Conservation (phyloP, 1,140 invertebrate genomes). For the Drosophila parabipectinata region DNA sequence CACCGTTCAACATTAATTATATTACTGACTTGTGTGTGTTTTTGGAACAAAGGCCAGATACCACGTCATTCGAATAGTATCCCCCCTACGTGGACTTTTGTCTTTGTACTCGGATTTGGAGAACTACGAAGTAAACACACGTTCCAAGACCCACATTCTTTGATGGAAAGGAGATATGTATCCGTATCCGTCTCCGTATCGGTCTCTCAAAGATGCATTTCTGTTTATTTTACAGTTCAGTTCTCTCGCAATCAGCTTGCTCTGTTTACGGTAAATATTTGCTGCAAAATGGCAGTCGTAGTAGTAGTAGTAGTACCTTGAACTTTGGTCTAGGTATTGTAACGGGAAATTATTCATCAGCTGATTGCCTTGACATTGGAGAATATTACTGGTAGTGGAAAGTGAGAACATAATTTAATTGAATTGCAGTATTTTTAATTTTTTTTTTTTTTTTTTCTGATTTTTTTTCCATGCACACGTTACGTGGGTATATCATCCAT, state of each 20-base stretch:
- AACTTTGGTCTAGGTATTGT: constrained; percentile 31
- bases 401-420: constrained; percentile 32
- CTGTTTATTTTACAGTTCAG: constrained; percentile 8
- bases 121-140: not conserved
- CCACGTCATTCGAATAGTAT: constrained; percentile 19
- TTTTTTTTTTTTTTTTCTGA: constrained; percentile 5
- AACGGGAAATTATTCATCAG: constrained; percentile 40
- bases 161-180: not conserved
- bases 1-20: constrained; percentile 25
- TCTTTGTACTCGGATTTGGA: not conserved
- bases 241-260: constrained; percentile 30
- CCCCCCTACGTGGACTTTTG: constrained; percentile 29
- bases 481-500: constrained; percentile 26
- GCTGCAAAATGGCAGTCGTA: not conserved
- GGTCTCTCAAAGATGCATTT: not conserved
- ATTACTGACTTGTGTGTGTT: not conserved
- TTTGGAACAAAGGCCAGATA: not conserved
- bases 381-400: not conserved
- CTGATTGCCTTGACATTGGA: constrained; percentile 38
- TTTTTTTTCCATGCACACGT: constrained; percentile 23
- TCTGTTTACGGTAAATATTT: constrained; percentile 33
- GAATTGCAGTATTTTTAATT: constrained; percentile 39
- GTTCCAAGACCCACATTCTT: not conserved
- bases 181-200: too few species aligned
- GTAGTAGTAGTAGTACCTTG: constrained; percentile 16